Percentiles rank a stretch among this genome's conserved stretches.
Evolutionary conservation across 2,888 invertebrate genomes (phyloP).

Genomic region (Agelastica alni): DNA sequence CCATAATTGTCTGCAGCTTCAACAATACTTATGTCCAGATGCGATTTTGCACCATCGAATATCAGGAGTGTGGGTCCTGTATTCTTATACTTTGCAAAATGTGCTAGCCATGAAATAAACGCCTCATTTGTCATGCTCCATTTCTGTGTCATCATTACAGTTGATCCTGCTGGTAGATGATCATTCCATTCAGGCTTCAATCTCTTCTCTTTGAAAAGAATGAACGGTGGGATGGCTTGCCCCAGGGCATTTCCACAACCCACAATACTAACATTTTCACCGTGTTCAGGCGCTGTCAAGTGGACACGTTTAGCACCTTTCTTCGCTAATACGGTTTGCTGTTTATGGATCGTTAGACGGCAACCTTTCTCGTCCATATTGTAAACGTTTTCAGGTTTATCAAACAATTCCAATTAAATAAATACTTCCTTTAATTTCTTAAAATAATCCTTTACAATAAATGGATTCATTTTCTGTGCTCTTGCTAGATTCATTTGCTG

Average conservation of each 20-base stretch:
- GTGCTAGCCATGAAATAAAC: slow-evolving; percentile 35
- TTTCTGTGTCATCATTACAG: slow-evolving; percentile 38
- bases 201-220: slow-evolving; percentile 44
- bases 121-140: slow-evolving; percentile 42
- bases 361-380: slow-evolving; percentile 46
- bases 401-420: slow-evolving; percentile 31
- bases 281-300: slow-evolving; percentile 44
- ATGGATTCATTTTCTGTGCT: slow-evolving; percentile 40
- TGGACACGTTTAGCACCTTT: slow-evolving; percentile 42
- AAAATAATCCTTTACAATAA: slow-evolving; percentile 41
- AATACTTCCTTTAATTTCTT: slow-evolving; percentile 34
- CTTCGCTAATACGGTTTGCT: too few species aligned
- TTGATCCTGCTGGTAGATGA: slow-evolving; percentile 39
- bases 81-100: slow-evolving; percentile 40
- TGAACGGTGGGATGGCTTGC: slow-evolving; percentile 43
- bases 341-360: slow-evolving; percentile 42
- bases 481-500: slow-evolving; percentile 42
- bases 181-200: slow-evolving; percentile 37
- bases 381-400: slow-evolving; percentile 40
- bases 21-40: slow-evolving; percentile 44
- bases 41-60: slow-evolving; percentile 46
- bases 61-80: slow-evolving; percentile 37
- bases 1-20: slow-evolving; percentile 38
- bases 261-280: slow-evolving; percentile 46
- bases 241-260: slow-evolving; percentile 47